Percentiles rank a stretch among this genome's conserved stretches.
These are phyloP conservation scores for Syritta pipiens DNA, from an alignment of 2,888 invertebrate species.

Conservation along the genomic window DNA sequence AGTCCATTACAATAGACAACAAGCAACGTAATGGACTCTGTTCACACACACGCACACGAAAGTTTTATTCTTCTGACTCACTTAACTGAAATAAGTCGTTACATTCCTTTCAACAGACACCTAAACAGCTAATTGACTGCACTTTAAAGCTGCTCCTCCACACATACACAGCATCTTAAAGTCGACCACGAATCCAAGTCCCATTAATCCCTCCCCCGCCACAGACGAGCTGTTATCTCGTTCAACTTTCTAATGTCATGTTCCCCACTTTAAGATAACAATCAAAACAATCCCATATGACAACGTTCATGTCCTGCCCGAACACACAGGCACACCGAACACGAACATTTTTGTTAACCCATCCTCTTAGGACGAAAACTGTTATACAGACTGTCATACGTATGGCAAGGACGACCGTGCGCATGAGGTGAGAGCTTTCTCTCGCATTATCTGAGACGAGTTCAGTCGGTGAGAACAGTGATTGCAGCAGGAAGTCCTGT, in stretches of 20 bases:
- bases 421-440: slow-evolving; percentile 45
- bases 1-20: neutral
- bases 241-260: slow-evolving; percentile 65
- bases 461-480: neutral
- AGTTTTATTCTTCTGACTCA: neutral
- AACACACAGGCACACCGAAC: slow-evolving; percentile 17
- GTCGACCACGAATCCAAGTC: slow-evolving; percentile 19
- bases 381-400: neutral
- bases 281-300: slow-evolving; percentile 66
- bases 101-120: neutral
- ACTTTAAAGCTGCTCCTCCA: slow-evolving; percentile 8
- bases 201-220: slow-evolving; percentile 45
- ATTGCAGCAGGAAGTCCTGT: slow-evolving; percentile 1
- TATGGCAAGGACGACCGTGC: slow-evolving; percentile 47
- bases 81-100: slow-evolving; percentile 16
- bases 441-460: neutral
- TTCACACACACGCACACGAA: neutral
- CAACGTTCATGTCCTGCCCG: slow-evolving; percentile 56
- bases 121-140: slow-evolving; percentile 27
- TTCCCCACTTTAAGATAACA: slow-evolving; percentile 61
- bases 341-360: slow-evolving; percentile 16
- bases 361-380: slow-evolving; percentile 7
- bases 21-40: neutral
- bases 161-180: neutral
- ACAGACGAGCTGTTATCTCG: slow-evolving; percentile 48